Evolutionary conservation across 1,140 invertebrate genomes (phyloP).

Genomic region (Drusus annulatus): DNA sequence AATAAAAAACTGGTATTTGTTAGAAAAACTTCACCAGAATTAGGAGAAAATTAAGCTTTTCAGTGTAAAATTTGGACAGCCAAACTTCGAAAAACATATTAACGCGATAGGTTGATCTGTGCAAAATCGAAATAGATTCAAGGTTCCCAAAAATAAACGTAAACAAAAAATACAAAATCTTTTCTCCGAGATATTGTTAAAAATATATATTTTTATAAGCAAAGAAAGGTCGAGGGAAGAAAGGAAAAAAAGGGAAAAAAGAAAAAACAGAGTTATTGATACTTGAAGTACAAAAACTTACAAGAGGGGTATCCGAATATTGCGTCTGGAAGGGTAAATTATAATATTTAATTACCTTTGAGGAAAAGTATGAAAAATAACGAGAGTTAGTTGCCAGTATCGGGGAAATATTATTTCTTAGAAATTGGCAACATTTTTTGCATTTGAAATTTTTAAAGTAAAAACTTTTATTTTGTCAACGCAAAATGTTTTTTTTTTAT

Average conservation of each 20-base stretch:
- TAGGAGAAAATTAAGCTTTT: no score
- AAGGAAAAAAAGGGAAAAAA: not conserved
- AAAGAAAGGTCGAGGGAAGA: not conserved
- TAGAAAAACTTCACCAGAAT: no score
- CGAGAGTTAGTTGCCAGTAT: not conserved
- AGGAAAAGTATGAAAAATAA: slow-evolving; percentile 18
- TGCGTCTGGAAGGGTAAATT: not conserved
- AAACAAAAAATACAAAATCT: not conserved
- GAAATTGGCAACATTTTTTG: not conserved
- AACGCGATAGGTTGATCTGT: no score
- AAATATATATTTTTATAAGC: not conserved
- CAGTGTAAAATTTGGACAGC: no score
- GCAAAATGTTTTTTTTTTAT: no score
- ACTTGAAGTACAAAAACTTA: not conserved
- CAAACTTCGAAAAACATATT: no score
- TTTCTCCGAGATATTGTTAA: not conserved
- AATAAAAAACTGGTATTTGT: no score
- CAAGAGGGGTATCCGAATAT: not conserved
- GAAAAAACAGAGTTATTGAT: slow-evolving; percentile 14
- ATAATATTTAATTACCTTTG: slow-evolving; percentile 19
- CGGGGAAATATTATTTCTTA: not conserved
- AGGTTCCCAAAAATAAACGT: no score
- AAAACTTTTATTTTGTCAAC: no score
- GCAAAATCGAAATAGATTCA: no score
- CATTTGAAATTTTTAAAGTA: not conserved